phyloP scores from a whole-genome alignment of 2,888 invertebrate species.

The Thecocarcelia acutangulata region DNA sequence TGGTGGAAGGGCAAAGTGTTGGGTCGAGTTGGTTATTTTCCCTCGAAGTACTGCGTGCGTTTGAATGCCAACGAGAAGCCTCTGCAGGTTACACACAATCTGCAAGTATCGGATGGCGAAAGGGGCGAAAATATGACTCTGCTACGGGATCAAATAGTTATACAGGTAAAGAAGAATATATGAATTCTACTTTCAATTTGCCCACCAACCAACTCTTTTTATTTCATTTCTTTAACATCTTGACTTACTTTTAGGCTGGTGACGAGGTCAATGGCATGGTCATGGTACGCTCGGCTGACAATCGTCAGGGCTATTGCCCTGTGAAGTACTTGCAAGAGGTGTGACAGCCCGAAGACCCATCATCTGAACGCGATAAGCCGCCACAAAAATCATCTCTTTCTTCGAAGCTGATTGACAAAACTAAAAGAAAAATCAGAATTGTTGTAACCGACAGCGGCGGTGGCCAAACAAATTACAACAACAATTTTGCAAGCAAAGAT shows the following conservation, averaged over 20 bases:
- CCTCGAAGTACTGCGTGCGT: slow-evolving; percentile 96
- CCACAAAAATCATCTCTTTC: slow-evolving; percentile 78
- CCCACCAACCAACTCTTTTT: not conserved
- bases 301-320: slow-evolving; percentile 96
- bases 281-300: slow-evolving; percentile 95
- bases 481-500: slow-evolving; percentile 54
- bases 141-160: slow-evolving; percentile 95
- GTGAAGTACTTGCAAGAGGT: slow-evolving; percentile 96
- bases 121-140: slow-evolving; percentile 86
- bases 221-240: not conserved
- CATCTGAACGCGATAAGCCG: slow-evolving; percentile 77
- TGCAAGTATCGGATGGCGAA: slow-evolving; percentile 93
- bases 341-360: slow-evolving; percentile 87
- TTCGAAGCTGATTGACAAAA: slow-evolving; percentile 78
- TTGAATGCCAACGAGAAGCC: slow-evolving; percentile 94
- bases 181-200: too few relatives aligned
- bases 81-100: slow-evolving; percentile 92
- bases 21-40: slow-evolving; percentile 95
- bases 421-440: slow-evolving; percentile 81
- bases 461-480: slow-evolving; percentile 73
- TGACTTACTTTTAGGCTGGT: slow-evolving; percentile 83
- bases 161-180: slow-evolving; percentile 82
- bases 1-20: slow-evolving; percentile 99
- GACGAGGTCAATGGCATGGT: slow-evolving; percentile 97
- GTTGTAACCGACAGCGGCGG: slow-evolving; percentile 78